Evolutionary conservation across 2,888 invertebrate species (phyloP), one percentile per base, ranked within the genome.

Genomic region (Zeuzera pyrina): DNA sequence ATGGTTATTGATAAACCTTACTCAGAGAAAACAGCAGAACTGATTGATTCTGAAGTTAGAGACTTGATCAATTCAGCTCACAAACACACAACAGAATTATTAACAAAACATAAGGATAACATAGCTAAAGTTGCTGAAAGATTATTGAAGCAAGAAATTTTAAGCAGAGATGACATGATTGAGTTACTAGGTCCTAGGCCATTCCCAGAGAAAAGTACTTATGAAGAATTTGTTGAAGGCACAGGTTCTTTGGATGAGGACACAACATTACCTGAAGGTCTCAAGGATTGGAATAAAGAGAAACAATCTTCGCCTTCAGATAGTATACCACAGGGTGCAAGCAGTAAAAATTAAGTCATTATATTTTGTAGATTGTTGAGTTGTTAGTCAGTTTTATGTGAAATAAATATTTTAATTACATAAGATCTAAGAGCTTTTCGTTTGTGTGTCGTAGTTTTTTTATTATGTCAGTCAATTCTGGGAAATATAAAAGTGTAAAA

Each of bases 211-310:
- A 98, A 98, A 83, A 97, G 98, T 8, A 98, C 98, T 6, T 99
- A 99, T 58, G 99, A 99, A 72, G 95, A 99, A 63, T 99, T 99
- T 73, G 99, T 99, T 0, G 98, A 97, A 74, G 97, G 97, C 1
- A 97, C 97, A 0, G 98, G 98, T 2, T 97, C 98, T 1, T 89
- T 98, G 52, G 99, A 99, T 43, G 99, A 99, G 73, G 95, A 99
- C 56, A 97, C 97, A 0, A 77, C 89, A 0, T 85, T 99, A 48
- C 99, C 99, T 0, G 94, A 96, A 76, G 98, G 98, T 33, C 86
- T 99, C 14, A 92, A 95, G 64, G 92, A 92, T 55, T 99, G 98
- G 98, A 98, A 99, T 62, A 91, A 91, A 58, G 88, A 90, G 34
- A 85, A 85, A 42, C 42, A 61, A 2, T 11, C 47, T 1, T 38